Base-by-base conservation (phyloP, 1,140 invertebrate genomes). In the Hyphantria cunea region DNA sequence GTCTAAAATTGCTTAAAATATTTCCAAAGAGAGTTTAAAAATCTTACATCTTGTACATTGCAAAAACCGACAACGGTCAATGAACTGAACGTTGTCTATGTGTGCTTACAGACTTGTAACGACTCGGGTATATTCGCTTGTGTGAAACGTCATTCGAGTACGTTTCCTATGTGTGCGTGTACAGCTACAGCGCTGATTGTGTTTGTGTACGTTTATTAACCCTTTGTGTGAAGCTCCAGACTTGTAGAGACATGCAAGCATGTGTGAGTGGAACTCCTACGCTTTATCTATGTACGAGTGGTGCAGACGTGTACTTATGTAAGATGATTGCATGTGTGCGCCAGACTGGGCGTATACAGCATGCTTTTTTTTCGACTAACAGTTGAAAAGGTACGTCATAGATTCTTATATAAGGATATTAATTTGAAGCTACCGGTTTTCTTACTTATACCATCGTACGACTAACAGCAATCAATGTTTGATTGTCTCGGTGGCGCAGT, bases 61-160 rank as follows among this genome's bases (percentile, higher is more conserved):
- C 41, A 44, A 44, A 44, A 44, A 44, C 11, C 41, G 41, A 44
- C 11, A n/a, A n/a, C 41, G 41, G 41, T 44, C 41, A 44, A 44
- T n/a, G 41, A 44, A 44, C 41, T 44, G 8, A 10, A 37, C 8
- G 8, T 2, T 13, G 9, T 44, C 9, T 44, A 13, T 44, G 41
- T 44, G 41, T 6, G 41, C 3, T 9, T 12, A 44, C 41, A 44
- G 41, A 44, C 41, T 6, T 13, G 41, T 44, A 12, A n/a, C n/a
- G 10, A 44, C 41, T 1, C 41, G 11, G 6, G 2, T 0, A 44
- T 12, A 0, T 44, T n/a, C n/a, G 6, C n/a, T 12, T 44, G 41
- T 44, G 41, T 44, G 41, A 6, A n/a, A 12, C 12, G 12, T 44
- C 41, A n/a, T 44, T 44, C 41, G 41, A 44, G 41, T 13, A 13